Conservation (phyloP, 2,888 invertebrate genomes). For the Thymelicus lineola region DNA sequence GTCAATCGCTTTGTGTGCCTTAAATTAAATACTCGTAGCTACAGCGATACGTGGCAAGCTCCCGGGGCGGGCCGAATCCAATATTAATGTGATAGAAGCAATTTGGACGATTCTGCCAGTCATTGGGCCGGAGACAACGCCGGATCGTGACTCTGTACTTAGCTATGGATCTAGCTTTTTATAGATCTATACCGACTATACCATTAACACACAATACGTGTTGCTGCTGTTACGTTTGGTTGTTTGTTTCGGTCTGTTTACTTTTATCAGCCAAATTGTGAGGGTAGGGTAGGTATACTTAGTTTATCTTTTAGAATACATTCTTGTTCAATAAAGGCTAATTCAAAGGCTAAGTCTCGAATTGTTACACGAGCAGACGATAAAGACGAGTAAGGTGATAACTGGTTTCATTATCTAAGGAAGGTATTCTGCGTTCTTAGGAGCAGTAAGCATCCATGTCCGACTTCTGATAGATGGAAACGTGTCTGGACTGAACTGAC, state of each 20-base stretch:
- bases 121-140: constrained; percentile 54
- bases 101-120: constrained; percentile 76
- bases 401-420: too few relatives aligned
- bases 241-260: not conserved
- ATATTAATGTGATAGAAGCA: constrained; percentile 75
- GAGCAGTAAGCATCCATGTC: too few relatives aligned
- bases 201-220: constrained; percentile 10
- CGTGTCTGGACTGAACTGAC: too few relatives aligned
- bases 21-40: constrained; percentile 72
- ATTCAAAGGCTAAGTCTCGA: too few relatives aligned
- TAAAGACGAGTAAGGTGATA: too few relatives aligned
- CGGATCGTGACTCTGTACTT: constrained; percentile 31
- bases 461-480: too few relatives aligned
- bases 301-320: too few relatives aligned
- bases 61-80: constrained; percentile 58
- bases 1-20: constrained; percentile 78
- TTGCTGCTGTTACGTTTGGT: not conserved
- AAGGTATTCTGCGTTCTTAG: too few relatives aligned
- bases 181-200: not conserved
- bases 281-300: too few relatives aligned
- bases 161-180: constrained; percentile 22
- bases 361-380: too few relatives aligned
- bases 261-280: too few relatives aligned
- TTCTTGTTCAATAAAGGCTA: too few relatives aligned
- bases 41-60: constrained; percentile 45